phyloP scores from a whole-genome alignment of 2,113 vertebrate species.

The Trinectes maculatus region DNA sequence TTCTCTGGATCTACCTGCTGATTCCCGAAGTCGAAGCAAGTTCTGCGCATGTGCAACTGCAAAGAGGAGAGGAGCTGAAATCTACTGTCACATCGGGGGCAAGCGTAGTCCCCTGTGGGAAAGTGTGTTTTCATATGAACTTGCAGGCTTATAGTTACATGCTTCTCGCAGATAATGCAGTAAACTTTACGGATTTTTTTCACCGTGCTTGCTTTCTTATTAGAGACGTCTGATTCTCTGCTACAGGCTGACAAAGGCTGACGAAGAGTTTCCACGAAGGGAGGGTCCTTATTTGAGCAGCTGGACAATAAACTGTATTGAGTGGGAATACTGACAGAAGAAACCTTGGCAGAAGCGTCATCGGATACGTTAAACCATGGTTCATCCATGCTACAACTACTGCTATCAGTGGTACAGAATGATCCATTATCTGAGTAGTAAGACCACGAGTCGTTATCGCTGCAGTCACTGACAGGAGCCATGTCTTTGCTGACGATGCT shows the following conservation, averaged over 20 bases:
- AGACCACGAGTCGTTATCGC: slow-evolving; percentile 59
- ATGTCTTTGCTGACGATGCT: neutral
- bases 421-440: slow-evolving; percentile 47
- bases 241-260: neutral
- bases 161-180: slow-evolving; percentile 64
- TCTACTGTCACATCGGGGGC: slow-evolving; percentile 58
- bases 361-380: slow-evolving; percentile 51
- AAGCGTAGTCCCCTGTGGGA: slow-evolving; percentile 44
- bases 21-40: slow-evolving; percentile 52
- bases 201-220: neutral
- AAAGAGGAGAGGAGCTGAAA: slow-evolving; percentile 43
- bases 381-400: slow-evolving; percentile 5
- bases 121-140: slow-evolving; percentile 71
- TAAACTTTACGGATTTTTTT: slow-evolving; percentile 1
- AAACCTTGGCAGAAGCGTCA: neutral
- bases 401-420: neutral
- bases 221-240: neutral
- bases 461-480: slow-evolving; percentile 31
- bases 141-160: slow-evolving; percentile 2
- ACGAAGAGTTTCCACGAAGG: neutral
- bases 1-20: slow-evolving; percentile 19
- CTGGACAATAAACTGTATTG: neutral
- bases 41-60: slow-evolving; percentile 47
- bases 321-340: neutral
- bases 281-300: neutral